phyloP scores from a whole-genome alignment of 2,888 invertebrate genomes.

The Eustalomyia histrio region DNA sequence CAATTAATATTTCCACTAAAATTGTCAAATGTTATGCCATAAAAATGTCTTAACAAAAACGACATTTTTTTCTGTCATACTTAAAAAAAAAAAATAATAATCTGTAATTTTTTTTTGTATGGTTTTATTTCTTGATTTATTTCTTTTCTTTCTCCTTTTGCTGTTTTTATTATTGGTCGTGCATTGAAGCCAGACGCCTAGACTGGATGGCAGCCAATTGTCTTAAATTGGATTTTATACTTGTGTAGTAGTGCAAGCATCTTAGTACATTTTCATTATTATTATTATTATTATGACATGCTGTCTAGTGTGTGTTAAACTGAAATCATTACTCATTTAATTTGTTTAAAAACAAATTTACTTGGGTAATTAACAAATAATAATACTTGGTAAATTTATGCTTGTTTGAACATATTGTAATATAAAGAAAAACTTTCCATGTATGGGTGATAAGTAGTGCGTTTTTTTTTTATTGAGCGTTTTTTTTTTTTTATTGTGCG shows the following conservation, averaged over 20 bases:
- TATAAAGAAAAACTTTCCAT: too few relatives aligned
- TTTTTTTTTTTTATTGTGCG: too few relatives aligned
- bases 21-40: too few relatives aligned
- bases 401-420: too few relatives aligned
- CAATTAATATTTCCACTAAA: too few relatives aligned
- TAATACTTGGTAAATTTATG: not conserved
- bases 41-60: too few relatives aligned
- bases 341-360: constrained; percentile 7
- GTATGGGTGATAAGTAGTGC: too few relatives aligned
- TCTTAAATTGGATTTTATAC: constrained; percentile 29
- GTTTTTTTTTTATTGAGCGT: too few relatives aligned
- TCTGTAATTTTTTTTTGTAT: not conserved
- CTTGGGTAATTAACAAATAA: not conserved
- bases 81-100: too few relatives aligned
- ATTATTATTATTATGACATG: constrained; percentile 25
- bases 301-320: constrained; percentile 13
- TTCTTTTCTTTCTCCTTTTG: not conserved
- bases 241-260: not conserved
- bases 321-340: constrained; percentile 30
- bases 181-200: constrained; percentile 67
- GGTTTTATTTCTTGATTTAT: not conserved
- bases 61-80: too few relatives aligned
- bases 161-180: constrained; percentile 57
- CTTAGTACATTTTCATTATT: not conserved
- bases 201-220: constrained; percentile 68